A percentile compares a stretch with the other conserved stretches of the same genome.
These are phyloP conservation scores for Drosophila kurseongensis DNA, from an alignment of 1,140 invertebrate genomes.

Conservation along the genomic window DNA sequence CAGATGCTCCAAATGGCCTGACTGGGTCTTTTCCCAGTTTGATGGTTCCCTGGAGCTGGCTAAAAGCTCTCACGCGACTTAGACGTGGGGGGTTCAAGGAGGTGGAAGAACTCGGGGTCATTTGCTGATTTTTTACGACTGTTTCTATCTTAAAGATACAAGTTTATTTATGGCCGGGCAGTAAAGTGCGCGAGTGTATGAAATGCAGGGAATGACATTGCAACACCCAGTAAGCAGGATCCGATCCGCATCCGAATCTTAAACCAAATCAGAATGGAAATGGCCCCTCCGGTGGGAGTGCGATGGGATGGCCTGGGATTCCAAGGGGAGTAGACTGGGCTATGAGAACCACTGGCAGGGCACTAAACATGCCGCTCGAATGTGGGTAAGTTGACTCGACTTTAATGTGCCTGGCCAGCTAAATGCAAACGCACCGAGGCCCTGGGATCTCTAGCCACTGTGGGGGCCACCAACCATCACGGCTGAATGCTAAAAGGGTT, in stretches of 20 bases:
- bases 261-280: constrained; percentile 66
- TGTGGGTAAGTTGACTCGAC: constrained; percentile 68
- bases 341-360: constrained; percentile 32
- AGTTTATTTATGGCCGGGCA: constrained; percentile 75
- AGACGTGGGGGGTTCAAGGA: constrained; percentile 11
- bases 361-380: constrained; percentile 64
- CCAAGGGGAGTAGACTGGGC: not conserved
- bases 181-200: constrained; percentile 76
- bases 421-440: constrained; percentile 72
- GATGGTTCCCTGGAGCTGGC: constrained; percentile 26
- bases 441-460: constrained; percentile 18
- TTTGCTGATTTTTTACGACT: constrained; percentile 80
- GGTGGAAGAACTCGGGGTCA: constrained; percentile 53
- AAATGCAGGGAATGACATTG: constrained; percentile 78
- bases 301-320: constrained; percentile 3
- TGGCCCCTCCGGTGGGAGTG: constrained; percentile 32
- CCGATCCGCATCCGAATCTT: constrained; percentile 66
- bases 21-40: constrained; percentile 6
- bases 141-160: constrained; percentile 79
- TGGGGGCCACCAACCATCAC: constrained; percentile 58
- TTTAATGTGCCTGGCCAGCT: constrained; percentile 76
- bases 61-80: constrained; percentile 68
- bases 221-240: constrained; percentile 72
- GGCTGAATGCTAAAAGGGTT: constrained; percentile 78
- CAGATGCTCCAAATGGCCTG: constrained; percentile 30